Evolutionary conservation across 2,113 vertebrate species (phyloP).

Genomic region (Manacus vitellinus): DNA sequence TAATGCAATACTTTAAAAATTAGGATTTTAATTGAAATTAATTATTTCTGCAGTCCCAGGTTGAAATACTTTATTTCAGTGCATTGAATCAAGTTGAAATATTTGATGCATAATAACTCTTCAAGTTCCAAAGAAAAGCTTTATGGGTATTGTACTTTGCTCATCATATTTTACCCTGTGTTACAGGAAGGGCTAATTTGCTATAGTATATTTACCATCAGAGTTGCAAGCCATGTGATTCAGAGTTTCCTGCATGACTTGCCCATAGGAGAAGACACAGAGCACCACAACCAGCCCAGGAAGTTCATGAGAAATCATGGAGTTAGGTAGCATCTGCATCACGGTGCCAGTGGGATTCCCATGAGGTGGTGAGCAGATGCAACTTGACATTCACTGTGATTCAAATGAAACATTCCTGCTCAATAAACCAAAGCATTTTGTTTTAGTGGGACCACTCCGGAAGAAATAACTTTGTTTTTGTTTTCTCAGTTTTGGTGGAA

Average conservation of each 20-base stretch:
- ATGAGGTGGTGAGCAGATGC: neutral
- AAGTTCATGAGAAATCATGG: neutral
- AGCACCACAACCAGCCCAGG: neutral
- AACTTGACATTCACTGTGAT: slow-evolving; percentile 38
- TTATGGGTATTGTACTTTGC: neutral
- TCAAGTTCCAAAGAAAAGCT: neutral
- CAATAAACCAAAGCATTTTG: slow-evolving; percentile 35
- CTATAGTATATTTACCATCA: neutral
- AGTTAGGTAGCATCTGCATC: slow-evolving; percentile 16
- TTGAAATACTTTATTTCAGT: neutral
- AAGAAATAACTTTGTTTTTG: slow-evolving; percentile 8
- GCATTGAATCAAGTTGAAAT: neutral
- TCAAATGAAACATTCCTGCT: slow-evolving; percentile 39
- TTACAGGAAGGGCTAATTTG: neutral
- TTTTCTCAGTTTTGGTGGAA: neutral
- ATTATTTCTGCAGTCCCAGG: neutral
- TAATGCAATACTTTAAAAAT: neutral
- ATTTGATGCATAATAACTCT: neutral
- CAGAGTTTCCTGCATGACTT: neutral
- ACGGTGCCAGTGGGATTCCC: neutral
- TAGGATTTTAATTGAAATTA: slow-evolving; percentile 24
- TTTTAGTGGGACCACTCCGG: neutral
- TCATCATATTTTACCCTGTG: neutral
- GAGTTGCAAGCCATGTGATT: neutral
- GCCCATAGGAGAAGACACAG: neutral